Evolutionary conservation across 2,797 vertebrate genomes (phyloP), one percentile per base, ranked within the genome.

Genomic region (Argentina silus): DNA sequence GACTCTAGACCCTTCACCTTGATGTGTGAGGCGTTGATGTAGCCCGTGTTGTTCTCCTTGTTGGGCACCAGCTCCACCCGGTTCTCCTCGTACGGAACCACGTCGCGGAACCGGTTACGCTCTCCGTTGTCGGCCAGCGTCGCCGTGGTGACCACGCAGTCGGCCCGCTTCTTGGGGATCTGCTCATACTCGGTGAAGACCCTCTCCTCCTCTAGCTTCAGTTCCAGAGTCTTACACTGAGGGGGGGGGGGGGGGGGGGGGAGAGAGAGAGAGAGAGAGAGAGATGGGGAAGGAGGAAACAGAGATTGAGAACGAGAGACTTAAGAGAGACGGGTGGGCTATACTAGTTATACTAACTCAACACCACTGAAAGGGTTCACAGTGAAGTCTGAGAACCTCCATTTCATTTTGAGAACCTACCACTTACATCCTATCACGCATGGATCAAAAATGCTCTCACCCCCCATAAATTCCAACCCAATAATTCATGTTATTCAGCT

Each of bases 11-110:
- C 64, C 0, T n/a, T n/a, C 86, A 99, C 98, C 98, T 96, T 97
- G 84, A 99, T 93, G 72, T 98, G 98, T 0, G 98, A 99, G 76
- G 98, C 97, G 0, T 99, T 99, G 80, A 99, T 97, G 90, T 98
- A 99, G 74, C 98, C 98, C 0, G 96, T 96, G 77, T 95, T 97
- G 81, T 99, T 99, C 85, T 99, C 98, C 92, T 99, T 99, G 94
- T 97, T 98, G 0, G 97, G 97, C 6, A 98, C 95, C 1, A 99
- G 93, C 85, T 98, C 96, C 0, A 99, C 96, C 0, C 97, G 89
- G 70, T 99, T 99, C 86, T 98, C 96, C 80, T 99, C 97, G 0
- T 99, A 99, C 0, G 98, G 96, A 55, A 99, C 78, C 0, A 98
- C 95, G 69, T 99, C 98, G 0, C 96, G 94, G 89, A 98, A 92